These are phyloP conservation scores for Drosophila crucigera DNA, from an alignment of 2,888 invertebrate species.

Conservation along the genomic window DNA sequence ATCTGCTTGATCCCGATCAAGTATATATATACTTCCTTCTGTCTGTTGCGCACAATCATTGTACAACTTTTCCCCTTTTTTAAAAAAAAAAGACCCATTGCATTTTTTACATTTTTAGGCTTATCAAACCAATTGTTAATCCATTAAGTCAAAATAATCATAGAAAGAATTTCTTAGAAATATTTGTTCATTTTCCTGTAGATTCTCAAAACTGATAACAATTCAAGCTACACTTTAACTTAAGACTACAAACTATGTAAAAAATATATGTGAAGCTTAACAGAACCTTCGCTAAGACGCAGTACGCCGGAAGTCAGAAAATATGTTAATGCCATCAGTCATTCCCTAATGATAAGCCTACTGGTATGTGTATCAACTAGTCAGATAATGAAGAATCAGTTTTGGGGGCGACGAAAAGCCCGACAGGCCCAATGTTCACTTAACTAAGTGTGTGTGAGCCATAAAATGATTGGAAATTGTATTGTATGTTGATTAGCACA, in stretches of 20 bases:
- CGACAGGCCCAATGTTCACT: slow-evolving; percentile 59
- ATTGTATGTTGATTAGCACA: slow-evolving; percentile 56
- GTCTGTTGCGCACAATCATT: background rate
- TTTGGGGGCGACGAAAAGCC: slow-evolving; percentile 10
- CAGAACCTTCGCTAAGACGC: slow-evolving; percentile 17
- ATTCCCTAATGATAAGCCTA: slow-evolving; percentile 31
- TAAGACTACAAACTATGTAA: background rate
- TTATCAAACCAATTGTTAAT: background rate
- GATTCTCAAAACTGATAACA: background rate
- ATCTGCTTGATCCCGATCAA: background rate
- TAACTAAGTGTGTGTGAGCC: slow-evolving; percentile 1
- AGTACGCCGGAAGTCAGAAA: slow-evolving; percentile 18
- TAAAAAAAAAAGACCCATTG: background rate
- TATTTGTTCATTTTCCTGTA: background rate
- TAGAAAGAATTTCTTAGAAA: background rate
- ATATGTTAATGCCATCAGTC: slow-evolving; percentile 24
- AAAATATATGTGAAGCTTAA: background rate
- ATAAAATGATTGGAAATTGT: slow-evolving; percentile 32
- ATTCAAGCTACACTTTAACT: background rate
- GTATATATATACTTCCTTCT: background rate
- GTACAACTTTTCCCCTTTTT: background rate
- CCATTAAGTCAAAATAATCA: background rate
- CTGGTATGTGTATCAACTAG: slow-evolving; percentile 27
- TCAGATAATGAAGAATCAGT: slow-evolving; percentile 36
- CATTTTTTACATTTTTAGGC: background rate